Evolutionary conservation across 2,888 invertebrate genomes (phyloP).

Genomic region (Hololepta plana): DNA sequence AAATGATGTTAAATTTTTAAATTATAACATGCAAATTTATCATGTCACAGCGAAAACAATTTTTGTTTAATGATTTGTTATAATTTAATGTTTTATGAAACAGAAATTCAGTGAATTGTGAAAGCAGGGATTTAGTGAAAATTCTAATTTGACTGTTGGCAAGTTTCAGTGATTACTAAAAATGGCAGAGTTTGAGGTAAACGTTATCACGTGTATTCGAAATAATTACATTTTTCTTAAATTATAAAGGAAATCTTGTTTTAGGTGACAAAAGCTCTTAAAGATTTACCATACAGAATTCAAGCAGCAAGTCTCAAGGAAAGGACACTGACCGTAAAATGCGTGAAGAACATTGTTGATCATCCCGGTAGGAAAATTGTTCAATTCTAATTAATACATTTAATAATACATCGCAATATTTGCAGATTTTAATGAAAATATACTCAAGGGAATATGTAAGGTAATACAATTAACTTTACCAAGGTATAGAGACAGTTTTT

Average conservation of each 20-base stretch:
- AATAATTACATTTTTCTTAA: conserved; percentile 5
- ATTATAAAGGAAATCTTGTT: conserved; percentile 13
- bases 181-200: conserved; percentile 15
- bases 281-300: conserved; percentile 54
- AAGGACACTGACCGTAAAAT: conserved; percentile 44
- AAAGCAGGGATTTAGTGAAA: too few species aligned
- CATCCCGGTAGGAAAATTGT: conserved; percentile 47
- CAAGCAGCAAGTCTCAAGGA: conserved; percentile 56
- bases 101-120: too few species aligned
- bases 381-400: conserved; percentile 5
- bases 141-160: too few species aligned
- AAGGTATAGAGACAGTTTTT: conserved; percentile 61
- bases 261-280: conserved; percentile 48
- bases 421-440: conserved; percentile 59
- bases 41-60: neutral
- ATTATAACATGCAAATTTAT: conserved; percentile 1
- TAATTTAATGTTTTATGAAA: too few species aligned
- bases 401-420: conserved; percentile 14
- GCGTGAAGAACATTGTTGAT: conserved; percentile 50
- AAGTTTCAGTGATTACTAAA: conserved; percentile 7
- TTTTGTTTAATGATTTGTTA: too few species aligned
- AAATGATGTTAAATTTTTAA: too few species aligned
- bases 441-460: conserved; percentile 62
- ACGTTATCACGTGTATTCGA: conserved; percentile 11
- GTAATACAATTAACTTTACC: conserved; percentile 58